These are phyloP conservation scores for Corydoras sp. DNA, from an alignment of 2,113 vertebrate species.

Conservation along the genomic window DNA sequence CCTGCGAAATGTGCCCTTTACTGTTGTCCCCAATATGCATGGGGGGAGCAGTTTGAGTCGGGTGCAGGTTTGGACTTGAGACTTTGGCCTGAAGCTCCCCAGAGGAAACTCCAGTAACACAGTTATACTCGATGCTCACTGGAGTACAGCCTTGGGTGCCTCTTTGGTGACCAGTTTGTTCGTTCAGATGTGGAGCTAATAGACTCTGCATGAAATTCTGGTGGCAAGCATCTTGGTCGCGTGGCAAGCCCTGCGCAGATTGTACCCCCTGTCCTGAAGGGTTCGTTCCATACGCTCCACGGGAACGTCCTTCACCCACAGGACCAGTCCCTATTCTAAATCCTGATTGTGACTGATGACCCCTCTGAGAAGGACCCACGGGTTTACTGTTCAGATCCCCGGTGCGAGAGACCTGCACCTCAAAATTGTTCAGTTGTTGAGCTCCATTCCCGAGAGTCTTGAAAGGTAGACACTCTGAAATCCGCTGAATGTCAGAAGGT, in stretches of 20 bases:
- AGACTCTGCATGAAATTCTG: slow-evolving; percentile 96
- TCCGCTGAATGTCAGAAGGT: slow-evolving; percentile 74
- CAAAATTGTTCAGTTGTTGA: slow-evolving; percentile 72
- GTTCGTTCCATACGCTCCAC: slow-evolving; percentile 71
- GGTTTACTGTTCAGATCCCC: slow-evolving; percentile 78
- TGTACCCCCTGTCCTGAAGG: slow-evolving; percentile 77
- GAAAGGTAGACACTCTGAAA: slow-evolving; percentile 87
- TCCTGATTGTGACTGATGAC: slow-evolving; percentile 77
- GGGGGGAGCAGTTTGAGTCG: slow-evolving; percentile 78
- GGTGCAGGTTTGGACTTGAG: slow-evolving; percentile 82
- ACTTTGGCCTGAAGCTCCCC: slow-evolving; percentile 87
- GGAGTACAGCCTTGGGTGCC: slow-evolving; percentile 79
- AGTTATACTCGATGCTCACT: slow-evolving; percentile 84
- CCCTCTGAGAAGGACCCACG: slow-evolving; percentile 70
- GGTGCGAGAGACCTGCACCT: slow-evolving; percentile 82
- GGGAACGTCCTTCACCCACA: slow-evolving; percentile 76
- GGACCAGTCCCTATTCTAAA: slow-evolving; percentile 79
- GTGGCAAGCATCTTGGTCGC: slow-evolving; percentile 87
- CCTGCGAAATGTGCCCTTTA: slow-evolving; percentile 86
- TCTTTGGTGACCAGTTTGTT: slow-evolving; percentile 85
- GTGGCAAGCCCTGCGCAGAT: slow-evolving; percentile 66
- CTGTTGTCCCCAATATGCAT: slow-evolving; percentile 82
- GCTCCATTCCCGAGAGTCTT: slow-evolving; percentile 73
- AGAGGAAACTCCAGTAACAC: slow-evolving; percentile 75
- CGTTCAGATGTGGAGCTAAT: slow-evolving; percentile 81